Base-by-base conservation (phyloP, 2,888 invertebrate species). In the Chorisops tibialis region DNA sequence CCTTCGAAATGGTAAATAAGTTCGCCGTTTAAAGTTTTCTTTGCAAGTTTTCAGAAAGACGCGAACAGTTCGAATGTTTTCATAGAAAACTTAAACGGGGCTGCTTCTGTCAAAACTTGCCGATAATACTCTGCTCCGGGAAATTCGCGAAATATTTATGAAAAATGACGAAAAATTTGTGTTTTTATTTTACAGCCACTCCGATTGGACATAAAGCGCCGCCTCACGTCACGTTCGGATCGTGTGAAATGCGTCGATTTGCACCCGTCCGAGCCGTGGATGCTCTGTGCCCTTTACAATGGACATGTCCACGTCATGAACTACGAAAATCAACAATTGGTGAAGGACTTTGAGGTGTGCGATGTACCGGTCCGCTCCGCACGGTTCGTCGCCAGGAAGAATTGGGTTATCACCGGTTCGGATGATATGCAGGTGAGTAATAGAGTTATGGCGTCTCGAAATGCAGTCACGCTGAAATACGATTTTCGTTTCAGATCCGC, bases 261-360 rank as follows among this genome's bases (percentile, higher is more conserved):
- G 69, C 99, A 99, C 79, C 97, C 98, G 1, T 85, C 90, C 41
- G 99, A 99, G 77, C 96, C 97, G 68, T 99, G 99, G 99, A 93
- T 99, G 86, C 83, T 99, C 58, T 97, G 96, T 71, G 94, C 96
- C 39, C 82, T 99, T 35, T 99, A 99, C 83, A 97, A 96, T 81
- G 99, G 99, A 70, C 94, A 98, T 81, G 96, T 98, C 70, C 97
- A 99, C 83, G 93, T 99, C 73, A 99, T 98, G 97, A 98, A 99
- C 78, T 91, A 94, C 80, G 98, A 99, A 76, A 93, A 91, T 65
- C 97, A 97, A 78, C 87, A 88, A 71, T 83, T 93, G 69, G 91
- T 93, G 11, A 89, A 89, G 75, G 88, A 91, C 69, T 93, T 94
- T 72, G 93, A 94, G 82, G 93, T 94, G 3, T 98, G 98, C 76